Evolutionary conservation across 2,888 invertebrate genomes (phyloP), one percentile per base, ranked within the genome.

Genomic region (Lithosia quadra): DNA sequence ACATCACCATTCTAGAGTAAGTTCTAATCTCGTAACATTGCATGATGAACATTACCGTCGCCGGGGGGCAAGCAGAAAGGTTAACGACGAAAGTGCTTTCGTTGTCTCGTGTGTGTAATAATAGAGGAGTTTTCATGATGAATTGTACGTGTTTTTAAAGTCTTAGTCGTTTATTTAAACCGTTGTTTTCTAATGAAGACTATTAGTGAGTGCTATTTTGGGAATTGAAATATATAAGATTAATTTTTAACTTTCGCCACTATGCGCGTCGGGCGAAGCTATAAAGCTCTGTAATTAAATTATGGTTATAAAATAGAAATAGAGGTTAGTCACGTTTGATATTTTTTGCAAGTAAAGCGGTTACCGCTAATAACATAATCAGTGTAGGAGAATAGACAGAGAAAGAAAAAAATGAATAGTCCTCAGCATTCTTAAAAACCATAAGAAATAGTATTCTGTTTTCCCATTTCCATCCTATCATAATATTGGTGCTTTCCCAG

Each of bases 81-180:
- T 89, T 87, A 89, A 84, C 81, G 84, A 84, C 80, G 88, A 90
- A 89, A 90, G 86, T 83, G 78, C 84, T 82, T 84, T 81, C 82
- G 80, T 81, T 81, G 77, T 80, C 72, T 72, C 69, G 67, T 75
- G 71, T 69, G 61, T 74, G 70, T 63, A 63, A 76, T 68, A 72
- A 72, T 60, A 71, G 69, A 61, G 58, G 56, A 69, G 59, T 69
- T 59, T 69, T 39, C 8, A 72, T 77, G 74, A 82, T 80, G 59
- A 66, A 80, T 80, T 33, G 67, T 28, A 18, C 65, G 64, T 2
- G 62, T 65, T 68, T 28, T 15, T 56, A 56, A 24, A 24, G 24
- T 56, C n/a, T 49, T 8, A n/a, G 49, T 56, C 15, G 56, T 24
- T 69, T 28, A 55, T 71, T 64, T 68, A 60, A 39, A n/a, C 9